A percentile compares a stretch with the other conserved stretches of the same genome.
phyloP scores from a whole-genome alignment of 2,113 vertebrate species.

The Varanus salvator region DNA sequence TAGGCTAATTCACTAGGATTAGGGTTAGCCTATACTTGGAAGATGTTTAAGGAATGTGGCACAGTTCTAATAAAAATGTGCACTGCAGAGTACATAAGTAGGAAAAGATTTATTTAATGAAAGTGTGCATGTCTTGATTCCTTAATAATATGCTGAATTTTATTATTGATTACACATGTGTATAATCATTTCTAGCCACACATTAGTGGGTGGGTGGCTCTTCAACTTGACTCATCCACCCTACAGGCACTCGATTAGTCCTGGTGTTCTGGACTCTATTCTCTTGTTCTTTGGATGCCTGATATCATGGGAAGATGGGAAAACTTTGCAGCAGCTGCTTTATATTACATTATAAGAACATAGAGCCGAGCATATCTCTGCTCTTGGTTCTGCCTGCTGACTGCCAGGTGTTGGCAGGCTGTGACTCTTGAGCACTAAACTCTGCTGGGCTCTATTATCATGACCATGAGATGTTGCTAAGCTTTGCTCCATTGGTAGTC shows the following conservation, averaged over 20 bases:
- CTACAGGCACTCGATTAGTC: background rate
- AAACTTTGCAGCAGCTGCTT: background rate
- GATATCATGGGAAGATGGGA: background rate
- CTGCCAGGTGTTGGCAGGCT: background rate
- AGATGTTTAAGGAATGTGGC: background rate
- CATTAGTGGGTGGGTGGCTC: background rate
- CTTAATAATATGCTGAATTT: background rate
- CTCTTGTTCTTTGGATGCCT: background rate
- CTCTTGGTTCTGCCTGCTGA: background rate
- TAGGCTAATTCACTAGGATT: too few relatives aligned
- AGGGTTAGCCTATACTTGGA: background rate
- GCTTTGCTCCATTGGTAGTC: background rate
- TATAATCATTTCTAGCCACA: background rate
- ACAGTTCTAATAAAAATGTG: background rate
- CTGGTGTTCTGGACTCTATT: background rate
- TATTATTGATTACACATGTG: background rate
- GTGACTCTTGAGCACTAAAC: background rate
- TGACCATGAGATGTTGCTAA: background rate
- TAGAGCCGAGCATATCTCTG: background rate
- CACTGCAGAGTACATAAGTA: background rate
- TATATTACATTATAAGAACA: background rate
- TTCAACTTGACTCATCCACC: background rate
- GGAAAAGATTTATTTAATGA: background rate
- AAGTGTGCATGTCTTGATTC: background rate
- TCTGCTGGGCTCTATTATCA: background rate